phyloP scores from a whole-genome alignment of 1,140 invertebrate species.

The Octopus sinensis region DNA sequence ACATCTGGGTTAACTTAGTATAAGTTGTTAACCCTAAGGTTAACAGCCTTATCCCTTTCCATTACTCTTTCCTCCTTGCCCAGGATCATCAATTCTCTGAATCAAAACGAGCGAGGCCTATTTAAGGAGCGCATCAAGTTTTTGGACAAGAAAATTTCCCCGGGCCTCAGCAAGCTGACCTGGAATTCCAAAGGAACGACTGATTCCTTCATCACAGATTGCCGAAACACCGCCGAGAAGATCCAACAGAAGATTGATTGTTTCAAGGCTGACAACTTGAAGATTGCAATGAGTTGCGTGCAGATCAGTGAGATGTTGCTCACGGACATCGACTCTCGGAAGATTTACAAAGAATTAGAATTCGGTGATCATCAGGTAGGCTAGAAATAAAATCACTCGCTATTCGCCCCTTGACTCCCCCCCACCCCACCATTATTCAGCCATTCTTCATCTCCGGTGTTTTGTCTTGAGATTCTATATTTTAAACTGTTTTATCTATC shows the following conservation, averaged over 20 bases:
- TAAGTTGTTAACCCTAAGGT: no score
- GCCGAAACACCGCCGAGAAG: conserved; percentile 67
- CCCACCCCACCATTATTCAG: no score
- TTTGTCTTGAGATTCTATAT: no score
- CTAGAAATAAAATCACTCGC: no score
- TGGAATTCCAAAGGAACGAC: conserved; percentile 72
- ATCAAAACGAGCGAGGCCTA: conserved; percentile 61
- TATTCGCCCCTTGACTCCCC: no score
- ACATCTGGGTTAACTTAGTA: background rate
- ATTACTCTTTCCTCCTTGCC: no score
- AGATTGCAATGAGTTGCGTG: conserved; percentile 73
- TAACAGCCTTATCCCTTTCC: no score
- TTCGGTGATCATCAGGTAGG: conserved; percentile 58
- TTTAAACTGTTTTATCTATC: no score
- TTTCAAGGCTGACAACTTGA: conserved; percentile 75
- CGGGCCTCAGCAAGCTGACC: conserved; percentile 74
- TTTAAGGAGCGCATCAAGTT: conserved; percentile 63
- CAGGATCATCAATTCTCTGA: conserved; percentile 65
- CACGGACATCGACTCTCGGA: conserved; percentile 64
- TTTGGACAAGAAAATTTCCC: conserved; percentile 73
- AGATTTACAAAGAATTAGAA: conserved; percentile 57
- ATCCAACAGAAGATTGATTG: conserved; percentile 72
- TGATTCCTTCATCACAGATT: conserved; percentile 76
- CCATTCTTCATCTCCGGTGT: no score
- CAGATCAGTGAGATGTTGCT: conserved; percentile 72